Evolutionary conservation across 2,888 invertebrate species (phyloP), one percentile per base, ranked within the genome.

Genomic region (Sarcophaga subvicina): DNA sequence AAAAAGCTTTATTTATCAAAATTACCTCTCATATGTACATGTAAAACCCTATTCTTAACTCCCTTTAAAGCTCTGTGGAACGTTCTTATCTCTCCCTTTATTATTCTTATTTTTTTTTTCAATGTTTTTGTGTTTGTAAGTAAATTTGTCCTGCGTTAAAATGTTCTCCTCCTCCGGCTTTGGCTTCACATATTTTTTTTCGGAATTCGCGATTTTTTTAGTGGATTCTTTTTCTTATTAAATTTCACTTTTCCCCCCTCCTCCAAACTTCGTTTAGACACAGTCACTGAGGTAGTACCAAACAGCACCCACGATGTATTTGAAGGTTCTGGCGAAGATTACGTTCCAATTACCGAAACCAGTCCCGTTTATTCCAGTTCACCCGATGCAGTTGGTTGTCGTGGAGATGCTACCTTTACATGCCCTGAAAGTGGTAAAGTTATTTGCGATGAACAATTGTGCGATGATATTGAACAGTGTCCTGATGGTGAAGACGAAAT

Each of bases 401-500:
- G 93, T 5, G 93, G 92, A 10, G 93, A 93, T 88, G 89, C 91
- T 73, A 90, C 90, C 20, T 92, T 90, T 85, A 87, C 80, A 8
- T 93, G 93, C 80, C 62, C 22, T 37, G n/a, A 63, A 17, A 91
- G 90, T 86, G 88, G 90, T 12, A 67, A 60, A 2, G 75, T 82
- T 22, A 91, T 93, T 88, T 93, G 93, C 85, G 91, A 92, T 37
- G 91, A 91, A 11, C 90, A 91, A 85, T 86, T 83, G 25, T 93
- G 93, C 88, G 93, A 93, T 86, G 90, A 90, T 59, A 69, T 17
- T 2, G 77, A 64, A 25, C 90, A 93, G 84, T 93, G 93, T 89
- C 92, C 92, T 45, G 66, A 91, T 80, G 92, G 92, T 81, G 94
- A 93, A 88, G 93, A 93, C 88, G 93, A 93, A 89, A 77, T 86